Percentiles rank a stretch among this genome's conserved stretches.
Evolutionary conservation across 1,140 invertebrate species (phyloP).

Genomic region (Drosophila burlai): DNA sequence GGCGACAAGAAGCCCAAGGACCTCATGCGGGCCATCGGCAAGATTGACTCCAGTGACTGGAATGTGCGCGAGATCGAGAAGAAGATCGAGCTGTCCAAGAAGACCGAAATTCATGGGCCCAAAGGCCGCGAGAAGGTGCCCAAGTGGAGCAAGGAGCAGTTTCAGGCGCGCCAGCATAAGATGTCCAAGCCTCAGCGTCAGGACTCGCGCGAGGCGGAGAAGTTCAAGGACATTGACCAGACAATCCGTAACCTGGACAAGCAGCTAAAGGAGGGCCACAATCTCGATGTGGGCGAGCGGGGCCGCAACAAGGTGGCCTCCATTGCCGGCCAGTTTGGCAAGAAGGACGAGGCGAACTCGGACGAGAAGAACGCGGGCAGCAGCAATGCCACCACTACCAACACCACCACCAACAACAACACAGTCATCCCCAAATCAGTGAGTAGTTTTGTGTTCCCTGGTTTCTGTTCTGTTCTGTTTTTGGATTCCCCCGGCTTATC

Average conservation of each 20-base stretch:
- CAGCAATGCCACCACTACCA: conserved; percentile 58
- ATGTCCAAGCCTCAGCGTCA: conserved; percentile 88
- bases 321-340: conserved; percentile 92
- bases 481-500: conserved; percentile 36
- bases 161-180: conserved; percentile 92
- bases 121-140: conserved; percentile 91
- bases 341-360: conserved; percentile 87
- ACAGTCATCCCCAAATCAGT: conserved; percentile 87
- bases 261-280: conserved; percentile 92
- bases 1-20: conserved; percentile 94
- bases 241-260: conserved; percentile 92
- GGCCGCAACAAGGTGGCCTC: conserved; percentile 94
- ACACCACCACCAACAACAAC: conserved; percentile 60
- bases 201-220: conserved; percentile 87
- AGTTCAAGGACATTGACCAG: conserved; percentile 91
- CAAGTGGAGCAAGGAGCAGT: conserved; percentile 95
- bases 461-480: conserved; percentile 11
- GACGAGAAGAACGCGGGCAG: conserved; percentile 85
- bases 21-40: conserved; percentile 93
- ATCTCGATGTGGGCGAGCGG: conserved; percentile 88
- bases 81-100: conserved; percentile 94
- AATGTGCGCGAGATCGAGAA: conserved; percentile 96
- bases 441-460: conserved; percentile 85
- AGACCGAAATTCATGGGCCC: conserved; percentile 88
- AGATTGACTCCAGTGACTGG: conserved; percentile 96